Conservation (phyloP, 2,888 invertebrate species). For the Trichacis sp. region DNA sequence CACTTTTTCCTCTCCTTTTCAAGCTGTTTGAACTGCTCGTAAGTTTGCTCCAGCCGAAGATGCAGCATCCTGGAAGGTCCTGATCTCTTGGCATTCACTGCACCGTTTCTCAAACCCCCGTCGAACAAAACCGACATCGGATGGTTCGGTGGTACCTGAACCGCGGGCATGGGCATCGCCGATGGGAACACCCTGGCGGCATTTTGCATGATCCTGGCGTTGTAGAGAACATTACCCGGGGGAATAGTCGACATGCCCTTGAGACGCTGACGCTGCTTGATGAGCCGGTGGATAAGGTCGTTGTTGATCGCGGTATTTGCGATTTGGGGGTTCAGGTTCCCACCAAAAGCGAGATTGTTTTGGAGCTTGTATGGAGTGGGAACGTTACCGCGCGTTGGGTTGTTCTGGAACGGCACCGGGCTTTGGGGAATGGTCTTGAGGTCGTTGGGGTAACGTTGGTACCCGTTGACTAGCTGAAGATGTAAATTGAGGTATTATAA, state of each 20-base stretch:
- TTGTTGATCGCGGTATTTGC: constrained; percentile 51
- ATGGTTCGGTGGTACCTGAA: constrained; percentile 57
- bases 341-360: constrained; percentile 53
- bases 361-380: constrained; percentile 53
- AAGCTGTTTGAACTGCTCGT: constrained; percentile 83
- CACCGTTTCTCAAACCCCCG: constrained; percentile 54
- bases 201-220: constrained; percentile 56
- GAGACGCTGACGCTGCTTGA: constrained; percentile 56
- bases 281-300: constrained; percentile 58
- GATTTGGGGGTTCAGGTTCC: constrained; percentile 53
- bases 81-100: constrained; percentile 66
- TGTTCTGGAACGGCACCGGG: constrained; percentile 50
- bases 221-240: constrained; percentile 59
- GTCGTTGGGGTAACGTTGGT: constrained; percentile 60
- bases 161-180: constrained; percentile 57
- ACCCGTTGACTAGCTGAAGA: constrained; percentile 51
- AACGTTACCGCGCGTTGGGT: constrained; percentile 51
- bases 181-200: constrained; percentile 55
- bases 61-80: constrained; percentile 77
- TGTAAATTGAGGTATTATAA: too few species aligned
- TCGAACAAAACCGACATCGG: constrained; percentile 59
- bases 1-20: constrained; percentile 86
- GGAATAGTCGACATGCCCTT: constrained; percentile 50
- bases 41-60: constrained; percentile 80
- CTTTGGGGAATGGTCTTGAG: constrained; percentile 54